These are phyloP conservation scores for Lepidonotus clava DNA, from an alignment of 2,888 invertebrate species.

Conservation along the genomic window DNA sequence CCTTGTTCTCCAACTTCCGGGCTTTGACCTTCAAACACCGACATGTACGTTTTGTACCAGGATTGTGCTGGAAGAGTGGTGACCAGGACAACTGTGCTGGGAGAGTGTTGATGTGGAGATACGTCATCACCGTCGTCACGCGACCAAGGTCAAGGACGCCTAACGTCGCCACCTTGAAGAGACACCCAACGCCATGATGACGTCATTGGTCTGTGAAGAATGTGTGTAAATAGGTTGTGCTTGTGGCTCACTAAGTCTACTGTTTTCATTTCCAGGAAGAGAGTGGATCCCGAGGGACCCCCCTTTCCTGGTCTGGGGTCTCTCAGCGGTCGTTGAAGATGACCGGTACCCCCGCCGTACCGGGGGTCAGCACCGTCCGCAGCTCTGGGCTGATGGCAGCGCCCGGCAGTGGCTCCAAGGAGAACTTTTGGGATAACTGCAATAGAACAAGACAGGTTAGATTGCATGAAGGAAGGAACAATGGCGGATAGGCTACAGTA, in stretches of 20 bases:
- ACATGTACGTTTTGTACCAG: too few species aligned
- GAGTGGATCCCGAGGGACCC: neutral
- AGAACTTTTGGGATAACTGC: constrained; percentile 77
- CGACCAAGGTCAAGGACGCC: too few species aligned
- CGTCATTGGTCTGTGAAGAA: too few species aligned
- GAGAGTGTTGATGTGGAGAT: too few species aligned
- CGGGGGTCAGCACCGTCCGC: constrained; percentile 75
- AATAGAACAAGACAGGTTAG: constrained; percentile 58
- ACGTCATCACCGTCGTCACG: too few species aligned
- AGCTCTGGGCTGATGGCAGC: constrained; percentile 71
- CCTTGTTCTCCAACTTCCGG: too few species aligned
- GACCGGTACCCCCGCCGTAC: constrained; percentile 64
- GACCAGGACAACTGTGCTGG: too few species aligned
- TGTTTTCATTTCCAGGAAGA: neutral
- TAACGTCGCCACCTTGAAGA: too few species aligned
- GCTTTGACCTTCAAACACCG: too few species aligned
- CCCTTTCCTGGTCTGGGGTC: neutral
- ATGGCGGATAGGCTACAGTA: too few species aligned
- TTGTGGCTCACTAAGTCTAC: neutral
- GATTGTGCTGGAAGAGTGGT: too few species aligned
- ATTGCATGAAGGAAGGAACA: neutral
- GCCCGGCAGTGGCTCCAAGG: constrained; percentile 66
- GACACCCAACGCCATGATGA: too few species aligned
- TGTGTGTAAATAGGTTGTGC: neutral
- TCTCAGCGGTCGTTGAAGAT: constrained; percentile 7